Percentiles rank a stretch among this genome's conserved stretches.
These are phyloP conservation scores for Phacellophora camtschatica DNA, from an alignment of 30 jellyfish, hydroid and myxozoan genomes.

Conservation along the genomic window DNA sequence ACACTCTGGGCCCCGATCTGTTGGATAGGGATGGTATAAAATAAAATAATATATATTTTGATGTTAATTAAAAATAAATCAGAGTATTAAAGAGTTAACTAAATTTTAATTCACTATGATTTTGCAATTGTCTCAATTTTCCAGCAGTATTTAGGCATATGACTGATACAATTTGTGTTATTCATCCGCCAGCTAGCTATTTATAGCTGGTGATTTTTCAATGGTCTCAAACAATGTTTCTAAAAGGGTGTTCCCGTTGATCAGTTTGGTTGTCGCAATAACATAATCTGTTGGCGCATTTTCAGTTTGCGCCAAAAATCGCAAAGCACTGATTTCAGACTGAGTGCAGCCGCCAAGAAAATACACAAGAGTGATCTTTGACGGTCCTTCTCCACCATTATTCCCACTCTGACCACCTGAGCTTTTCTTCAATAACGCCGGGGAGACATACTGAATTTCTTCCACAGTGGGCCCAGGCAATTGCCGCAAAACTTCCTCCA, in stretches of 20 bases:
- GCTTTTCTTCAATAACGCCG: conserved; percentile 91
- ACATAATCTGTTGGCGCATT: conserved; percentile 86
- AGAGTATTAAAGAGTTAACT: too few species aligned
- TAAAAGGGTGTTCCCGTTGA: conserved; percentile 75
- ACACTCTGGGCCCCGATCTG: too few species aligned
- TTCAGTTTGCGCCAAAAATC: conserved; percentile 94
- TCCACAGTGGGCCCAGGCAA: conserved; percentile 96
- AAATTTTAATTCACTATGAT: too few species aligned
- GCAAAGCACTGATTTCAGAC: conserved; percentile 93
- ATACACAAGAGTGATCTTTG: conserved; percentile 86
- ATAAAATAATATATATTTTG: too few species aligned
- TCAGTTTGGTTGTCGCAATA: conserved; percentile 90
- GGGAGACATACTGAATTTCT: conserved; percentile 85
- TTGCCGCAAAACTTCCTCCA: conserved; percentile 83
- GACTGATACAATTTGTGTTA: too few species aligned
- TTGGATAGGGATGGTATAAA: too few species aligned
- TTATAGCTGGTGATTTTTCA: conserved; percentile 54
- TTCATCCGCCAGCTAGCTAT: not conserved
- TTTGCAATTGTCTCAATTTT: too few species aligned
- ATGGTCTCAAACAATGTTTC: conserved; percentile 65
- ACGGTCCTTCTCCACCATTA: conserved; percentile 75
- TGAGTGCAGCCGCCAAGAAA: conserved; percentile 98
- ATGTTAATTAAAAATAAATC: too few species aligned
- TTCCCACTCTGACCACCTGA: conserved; percentile 40
- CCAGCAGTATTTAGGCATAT: too few species aligned